Evolutionary conservation across 2,888 invertebrate genomes (phyloP).

Genomic region (Bhutanitis thaidina): DNA sequence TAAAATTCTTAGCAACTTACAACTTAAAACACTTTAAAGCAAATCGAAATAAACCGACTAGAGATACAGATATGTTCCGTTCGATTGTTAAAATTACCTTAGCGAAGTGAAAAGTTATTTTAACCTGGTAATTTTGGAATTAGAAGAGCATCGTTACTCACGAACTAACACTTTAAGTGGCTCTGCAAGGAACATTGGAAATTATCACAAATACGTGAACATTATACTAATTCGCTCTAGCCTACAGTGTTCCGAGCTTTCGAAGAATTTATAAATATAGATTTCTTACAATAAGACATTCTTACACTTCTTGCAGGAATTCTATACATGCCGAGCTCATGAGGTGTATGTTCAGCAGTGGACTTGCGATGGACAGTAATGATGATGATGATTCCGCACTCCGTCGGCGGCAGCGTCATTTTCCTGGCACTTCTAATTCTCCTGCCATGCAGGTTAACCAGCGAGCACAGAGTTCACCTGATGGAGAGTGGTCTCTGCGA

Average conservation of each 20-base stretch:
- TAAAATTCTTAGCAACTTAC: background rate
- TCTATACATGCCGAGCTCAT: too few relatives aligned
- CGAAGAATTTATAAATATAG: too few relatives aligned
- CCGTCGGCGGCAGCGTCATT: too few relatives aligned
- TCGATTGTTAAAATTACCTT: conserved; percentile 9
- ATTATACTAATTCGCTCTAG: background rate
- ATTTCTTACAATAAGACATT: too few relatives aligned
- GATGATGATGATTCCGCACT: too few relatives aligned
- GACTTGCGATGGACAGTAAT: too few relatives aligned
- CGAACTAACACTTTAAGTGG: background rate
- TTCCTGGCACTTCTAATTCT: too few relatives aligned
- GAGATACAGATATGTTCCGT: background rate
- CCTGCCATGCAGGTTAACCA: too few relatives aligned
- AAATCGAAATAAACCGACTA: background rate
- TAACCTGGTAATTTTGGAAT: background rate
- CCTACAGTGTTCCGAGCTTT: background rate
- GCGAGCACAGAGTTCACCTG: too few relatives aligned
- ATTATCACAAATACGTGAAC: conserved; percentile 4
- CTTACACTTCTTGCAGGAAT: too few relatives aligned
- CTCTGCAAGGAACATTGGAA: background rate
- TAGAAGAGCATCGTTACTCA: background rate
- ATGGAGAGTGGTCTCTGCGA: too few relatives aligned
- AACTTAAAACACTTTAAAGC: conserved; percentile 1
- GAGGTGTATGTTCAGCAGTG: too few relatives aligned
- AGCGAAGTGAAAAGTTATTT: conserved; percentile 9